Evolutionary conservation across 2,888 invertebrate species (phyloP).

Genomic region (Allygus modestus): DNA sequence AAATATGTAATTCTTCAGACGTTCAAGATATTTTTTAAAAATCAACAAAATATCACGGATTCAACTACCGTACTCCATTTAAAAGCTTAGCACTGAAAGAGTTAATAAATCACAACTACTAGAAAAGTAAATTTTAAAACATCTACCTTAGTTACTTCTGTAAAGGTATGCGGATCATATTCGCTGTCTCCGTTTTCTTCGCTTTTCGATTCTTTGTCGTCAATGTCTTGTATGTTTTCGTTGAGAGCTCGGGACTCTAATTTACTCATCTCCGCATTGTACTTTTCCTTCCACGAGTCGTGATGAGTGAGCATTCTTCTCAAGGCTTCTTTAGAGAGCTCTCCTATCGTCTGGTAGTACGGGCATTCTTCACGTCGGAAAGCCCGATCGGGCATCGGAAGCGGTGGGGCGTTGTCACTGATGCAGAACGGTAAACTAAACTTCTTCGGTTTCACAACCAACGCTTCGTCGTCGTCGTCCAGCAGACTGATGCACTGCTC

Average conservation of each 20-base stretch:
- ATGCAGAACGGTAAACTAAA: constrained; percentile 18
- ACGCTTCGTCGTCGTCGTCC: background rate
- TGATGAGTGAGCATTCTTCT: constrained; percentile 26
- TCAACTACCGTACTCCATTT: too few species aligned
- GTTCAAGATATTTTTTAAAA: too few species aligned
- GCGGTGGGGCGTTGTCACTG: constrained; percentile 12
- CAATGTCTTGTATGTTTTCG: background rate
- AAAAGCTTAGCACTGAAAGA: too few species aligned
- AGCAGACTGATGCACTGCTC: background rate
- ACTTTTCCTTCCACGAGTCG: constrained; percentile 6
- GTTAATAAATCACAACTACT: too few species aligned
- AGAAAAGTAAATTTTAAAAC: too few species aligned
- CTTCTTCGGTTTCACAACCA: background rate
- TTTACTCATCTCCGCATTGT: constrained; percentile 12
- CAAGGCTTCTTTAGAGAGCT: background rate
- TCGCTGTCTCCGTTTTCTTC: constrained; percentile 28
- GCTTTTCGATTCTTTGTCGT: background rate
- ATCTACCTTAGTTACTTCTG: constrained; percentile 28
- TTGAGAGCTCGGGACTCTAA: background rate
- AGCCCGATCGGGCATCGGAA: background rate
- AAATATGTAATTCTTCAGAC: too few species aligned
- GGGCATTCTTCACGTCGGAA: background rate
- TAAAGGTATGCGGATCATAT: constrained; percentile 24
- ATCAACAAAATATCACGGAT: too few species aligned
- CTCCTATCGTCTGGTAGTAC: background rate